These are phyloP conservation scores for Phataginus tetradactyla DNA, from an alignment of 2,797 vertebrate species.

Conservation along the genomic window DNA sequence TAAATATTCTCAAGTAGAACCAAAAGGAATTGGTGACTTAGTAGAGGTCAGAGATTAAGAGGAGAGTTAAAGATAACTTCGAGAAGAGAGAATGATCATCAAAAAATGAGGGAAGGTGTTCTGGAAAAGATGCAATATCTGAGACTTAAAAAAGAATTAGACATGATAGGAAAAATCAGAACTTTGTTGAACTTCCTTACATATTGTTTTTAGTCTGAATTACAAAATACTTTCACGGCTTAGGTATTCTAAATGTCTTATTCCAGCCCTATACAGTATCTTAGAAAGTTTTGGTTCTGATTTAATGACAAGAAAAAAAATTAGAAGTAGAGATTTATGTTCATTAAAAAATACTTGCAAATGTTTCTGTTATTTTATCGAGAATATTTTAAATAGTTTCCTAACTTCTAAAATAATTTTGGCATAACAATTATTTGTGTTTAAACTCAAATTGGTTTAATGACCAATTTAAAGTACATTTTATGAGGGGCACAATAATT, in stretches of 20 bases:
- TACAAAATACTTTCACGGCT: not conserved
- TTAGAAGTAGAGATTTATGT: not conserved
- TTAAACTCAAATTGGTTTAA: not conserved
- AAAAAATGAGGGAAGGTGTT: not conserved
- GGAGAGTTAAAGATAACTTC: not conserved
- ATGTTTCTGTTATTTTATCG: constrained; percentile 3
- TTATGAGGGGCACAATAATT: not conserved
- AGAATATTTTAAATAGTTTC: not conserved
- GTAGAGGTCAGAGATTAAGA: not conserved
- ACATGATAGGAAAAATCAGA: not conserved
- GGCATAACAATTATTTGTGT: not conserved
- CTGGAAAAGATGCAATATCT: not conserved
- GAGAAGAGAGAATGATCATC: not conserved
- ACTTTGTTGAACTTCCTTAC: not conserved
- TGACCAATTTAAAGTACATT: not conserved
- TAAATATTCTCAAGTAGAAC: too few species aligned
- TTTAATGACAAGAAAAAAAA: constrained; percentile 2
- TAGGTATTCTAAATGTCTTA: constrained; percentile 16
- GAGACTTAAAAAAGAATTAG: not conserved
- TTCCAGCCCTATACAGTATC: not conserved
- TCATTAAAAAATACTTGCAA: not conserved
- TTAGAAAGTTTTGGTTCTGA: not conserved
- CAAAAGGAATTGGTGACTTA: not conserved
- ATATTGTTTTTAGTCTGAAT: not conserved
- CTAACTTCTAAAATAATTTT: constrained; percentile 43